Conservation (phyloP, 2,888 invertebrate species). For the Coelinius sp. region DNA sequence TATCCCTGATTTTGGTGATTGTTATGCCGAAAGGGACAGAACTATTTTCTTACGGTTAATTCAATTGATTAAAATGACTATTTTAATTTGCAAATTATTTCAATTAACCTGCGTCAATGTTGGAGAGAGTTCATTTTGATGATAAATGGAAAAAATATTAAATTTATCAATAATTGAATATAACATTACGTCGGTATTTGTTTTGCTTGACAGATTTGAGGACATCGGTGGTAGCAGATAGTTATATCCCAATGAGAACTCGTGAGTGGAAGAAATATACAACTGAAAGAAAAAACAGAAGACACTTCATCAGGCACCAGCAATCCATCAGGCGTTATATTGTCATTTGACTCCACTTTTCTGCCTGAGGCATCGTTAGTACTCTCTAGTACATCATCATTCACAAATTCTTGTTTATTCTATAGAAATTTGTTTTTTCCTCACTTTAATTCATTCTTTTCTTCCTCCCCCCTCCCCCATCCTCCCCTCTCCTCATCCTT, state of each 20-base stretch:
- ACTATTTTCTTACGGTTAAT: too few relatives aligned
- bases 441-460: conserved; percentile 19
- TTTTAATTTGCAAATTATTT: conserved; percentile 20
- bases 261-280: too few relatives aligned
- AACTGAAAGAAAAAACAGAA: conserved; percentile 52
- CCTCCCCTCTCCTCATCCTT: background rate
- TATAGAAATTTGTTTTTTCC: conserved; percentile 33
- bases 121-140: background rate
- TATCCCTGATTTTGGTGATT: too few relatives aligned
- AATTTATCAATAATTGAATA: background rate
- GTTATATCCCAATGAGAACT: too few relatives aligned
- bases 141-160: background rate
- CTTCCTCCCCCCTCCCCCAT: conserved; percentile 38
- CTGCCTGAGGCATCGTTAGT: conserved; percentile 58
- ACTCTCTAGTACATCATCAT: conserved; percentile 20
- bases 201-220: too few relatives aligned
- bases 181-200: too few relatives aligned
- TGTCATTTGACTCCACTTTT: conserved; percentile 62
- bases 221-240: too few relatives aligned
- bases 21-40: too few relatives aligned
- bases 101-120: background rate
- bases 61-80: background rate
- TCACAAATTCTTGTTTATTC: conserved; percentile 46
- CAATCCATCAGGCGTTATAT: conserved; percentile 55
- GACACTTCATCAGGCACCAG: conserved; percentile 65